Evolutionary conservation across 92 coral and sea anemone species (phyloP).

Genomic region (Porites cylindrica): DNA sequence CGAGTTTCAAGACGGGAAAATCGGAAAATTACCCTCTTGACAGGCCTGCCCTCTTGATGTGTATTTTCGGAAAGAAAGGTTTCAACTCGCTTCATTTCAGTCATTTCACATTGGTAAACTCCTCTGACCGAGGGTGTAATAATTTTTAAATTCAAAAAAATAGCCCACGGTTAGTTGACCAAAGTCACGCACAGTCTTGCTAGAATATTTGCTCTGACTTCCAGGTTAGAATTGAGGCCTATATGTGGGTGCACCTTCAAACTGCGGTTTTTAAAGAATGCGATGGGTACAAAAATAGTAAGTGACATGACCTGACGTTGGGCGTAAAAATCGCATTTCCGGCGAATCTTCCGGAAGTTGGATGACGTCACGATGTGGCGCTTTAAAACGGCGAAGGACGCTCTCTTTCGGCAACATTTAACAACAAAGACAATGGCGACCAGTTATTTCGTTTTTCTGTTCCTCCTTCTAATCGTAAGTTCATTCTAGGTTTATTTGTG

Average conservation of each 20-base stretch:
- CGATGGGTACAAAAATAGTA: neutral
- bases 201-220: neutral
- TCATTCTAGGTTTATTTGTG: neutral
- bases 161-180: neutral
- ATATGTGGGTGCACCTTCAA: neutral
- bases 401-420: neutral
- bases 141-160: no score
- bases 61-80: no score
- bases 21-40: no score
- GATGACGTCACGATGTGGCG: constrained; percentile 20
- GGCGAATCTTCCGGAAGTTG: constrained; percentile 14
- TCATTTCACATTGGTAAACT: no score
- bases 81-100: no score
- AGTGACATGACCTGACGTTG: neutral
- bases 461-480: constrained; percentile 19
- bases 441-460: neutral
- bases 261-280: neutral
- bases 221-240: neutral
- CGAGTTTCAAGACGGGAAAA: no score
- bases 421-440: constrained; percentile 15
- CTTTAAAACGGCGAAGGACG: neutral
- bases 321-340: constrained; percentile 20
- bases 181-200: neutral
- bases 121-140: no score
- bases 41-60: no score